phyloP scores from a whole-genome alignment of 2,797 vertebrate genomes.

The Podargus strigoides region DNA sequence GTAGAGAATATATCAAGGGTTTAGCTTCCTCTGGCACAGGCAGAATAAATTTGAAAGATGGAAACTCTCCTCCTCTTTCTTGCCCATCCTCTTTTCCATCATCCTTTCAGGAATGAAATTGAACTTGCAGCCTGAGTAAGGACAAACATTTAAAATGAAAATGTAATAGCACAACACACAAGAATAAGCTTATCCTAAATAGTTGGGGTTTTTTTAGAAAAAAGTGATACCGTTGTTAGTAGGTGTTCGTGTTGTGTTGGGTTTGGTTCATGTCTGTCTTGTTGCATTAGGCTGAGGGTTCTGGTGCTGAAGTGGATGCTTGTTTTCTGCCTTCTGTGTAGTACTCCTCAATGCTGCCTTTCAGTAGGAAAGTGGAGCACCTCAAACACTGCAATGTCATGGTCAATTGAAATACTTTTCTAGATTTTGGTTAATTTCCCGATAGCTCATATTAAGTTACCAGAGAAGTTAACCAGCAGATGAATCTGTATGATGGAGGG shows the following conservation, averaged over 20 bases:
- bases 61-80: neutral
- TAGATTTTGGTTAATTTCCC: no score
- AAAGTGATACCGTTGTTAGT: fast-evolving
- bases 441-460: neutral
- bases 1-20: neutral
- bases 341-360: neutral
- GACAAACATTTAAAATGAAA: neutral
- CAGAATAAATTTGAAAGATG: neutral
- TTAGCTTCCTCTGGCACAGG: neutral
- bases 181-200: neutral
- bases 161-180: neutral
- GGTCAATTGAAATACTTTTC: neutral
- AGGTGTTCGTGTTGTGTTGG: neutral
- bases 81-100: neutral
- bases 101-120: neutral
- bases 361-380: neutral
- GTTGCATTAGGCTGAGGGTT: neutral
- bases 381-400: fast-evolving
- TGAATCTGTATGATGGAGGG: neutral
- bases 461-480: neutral
- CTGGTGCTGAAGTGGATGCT: neutral
- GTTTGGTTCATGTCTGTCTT: neutral
- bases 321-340: neutral
- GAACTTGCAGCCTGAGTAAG: neutral
- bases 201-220: no score